A percentile compares a stretch with the other conserved stretches of the same genome.
Conservation (phyloP, 2,113 vertebrate species). For the Archocentrus centrarchus region DNA sequence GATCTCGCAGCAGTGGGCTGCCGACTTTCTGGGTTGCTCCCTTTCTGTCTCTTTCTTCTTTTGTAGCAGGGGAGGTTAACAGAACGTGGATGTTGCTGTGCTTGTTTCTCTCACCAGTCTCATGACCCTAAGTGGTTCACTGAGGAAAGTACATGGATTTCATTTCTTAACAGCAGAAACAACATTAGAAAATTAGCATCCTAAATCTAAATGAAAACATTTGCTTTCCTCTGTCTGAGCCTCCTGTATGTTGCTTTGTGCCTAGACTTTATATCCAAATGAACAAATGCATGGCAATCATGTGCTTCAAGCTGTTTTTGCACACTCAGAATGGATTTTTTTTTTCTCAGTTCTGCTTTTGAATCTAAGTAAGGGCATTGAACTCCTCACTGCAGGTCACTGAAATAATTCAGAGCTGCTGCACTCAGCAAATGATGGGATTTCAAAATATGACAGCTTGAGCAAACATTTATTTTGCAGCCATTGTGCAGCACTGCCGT, state of each 20-base stretch:
- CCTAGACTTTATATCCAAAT: neutral
- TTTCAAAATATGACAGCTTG: constrained; percentile 53
- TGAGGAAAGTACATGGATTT: neutral
- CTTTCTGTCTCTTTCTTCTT: constrained; percentile 15
- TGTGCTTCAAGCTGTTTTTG: neutral
- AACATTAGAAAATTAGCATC: neutral
- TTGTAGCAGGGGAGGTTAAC: neutral
- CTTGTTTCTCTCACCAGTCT: neutral
- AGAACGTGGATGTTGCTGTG: neutral
- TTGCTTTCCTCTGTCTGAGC: neutral
- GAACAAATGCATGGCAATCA: neutral
- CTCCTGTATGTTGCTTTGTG: neutral
- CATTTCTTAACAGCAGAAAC: neutral
- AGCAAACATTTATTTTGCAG: constrained; percentile 55
- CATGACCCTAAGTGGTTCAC: neutral
- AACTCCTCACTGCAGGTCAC: constrained; percentile 17
- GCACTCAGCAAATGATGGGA: constrained; percentile 50
- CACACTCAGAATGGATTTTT: neutral
- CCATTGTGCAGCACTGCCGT: constrained; percentile 36
- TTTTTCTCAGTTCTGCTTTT: neutral
- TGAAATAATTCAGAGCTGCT: constrained; percentile 24
- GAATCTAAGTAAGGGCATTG: neutral
- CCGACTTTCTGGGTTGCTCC: constrained; percentile 21
- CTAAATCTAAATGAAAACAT: neutral
- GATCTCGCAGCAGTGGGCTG: constrained; percentile 54